phyloP scores from a whole-genome alignment of 1,140 invertebrate species.

The Apocrypta bakeri region DNA sequence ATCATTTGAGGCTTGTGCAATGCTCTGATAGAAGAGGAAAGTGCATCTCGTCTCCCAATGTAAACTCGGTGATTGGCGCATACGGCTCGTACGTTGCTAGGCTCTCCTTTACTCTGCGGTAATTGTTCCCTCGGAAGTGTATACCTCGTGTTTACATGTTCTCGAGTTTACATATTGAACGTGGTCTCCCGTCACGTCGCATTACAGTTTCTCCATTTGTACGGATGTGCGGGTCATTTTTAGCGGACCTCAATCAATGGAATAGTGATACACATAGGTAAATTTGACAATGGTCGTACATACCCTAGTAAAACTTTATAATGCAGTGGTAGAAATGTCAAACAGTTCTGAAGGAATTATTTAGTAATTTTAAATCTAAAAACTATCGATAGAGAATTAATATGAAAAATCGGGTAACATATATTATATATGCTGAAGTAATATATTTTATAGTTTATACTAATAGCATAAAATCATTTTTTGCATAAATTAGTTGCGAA shows the following conservation, averaged over 20 bases:
- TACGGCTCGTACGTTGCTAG: neutral
- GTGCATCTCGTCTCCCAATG: conserved; percentile 27
- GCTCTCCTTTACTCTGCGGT: neutral
- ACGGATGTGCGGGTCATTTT: conserved; percentile 26
- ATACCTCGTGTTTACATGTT: neutral
- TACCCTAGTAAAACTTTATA: too few relatives aligned
- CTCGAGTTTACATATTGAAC: neutral
- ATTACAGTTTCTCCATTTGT: neutral
- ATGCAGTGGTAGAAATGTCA: too few relatives aligned
- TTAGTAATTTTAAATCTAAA: too few relatives aligned
- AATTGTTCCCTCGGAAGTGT: conserved; percentile 9
- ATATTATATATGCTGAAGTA: too few relatives aligned
- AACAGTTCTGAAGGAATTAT: too few relatives aligned
- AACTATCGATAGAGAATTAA: too few relatives aligned
- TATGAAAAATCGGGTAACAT: too few relatives aligned
- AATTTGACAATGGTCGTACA: too few relatives aligned
- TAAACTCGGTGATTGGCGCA: conserved; percentile 58
- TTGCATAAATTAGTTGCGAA: too few relatives aligned
- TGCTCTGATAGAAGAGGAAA: neutral
- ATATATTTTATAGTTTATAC: too few relatives aligned
- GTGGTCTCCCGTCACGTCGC: conserved; percentile 39
- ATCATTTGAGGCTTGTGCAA: neutral
- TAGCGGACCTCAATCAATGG: neutral
- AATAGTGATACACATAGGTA: neutral
- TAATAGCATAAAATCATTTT: too few relatives aligned